Evolutionary conservation across 2,888 invertebrate genomes (phyloP).

Genomic region (Drosophila histrio): DNA sequence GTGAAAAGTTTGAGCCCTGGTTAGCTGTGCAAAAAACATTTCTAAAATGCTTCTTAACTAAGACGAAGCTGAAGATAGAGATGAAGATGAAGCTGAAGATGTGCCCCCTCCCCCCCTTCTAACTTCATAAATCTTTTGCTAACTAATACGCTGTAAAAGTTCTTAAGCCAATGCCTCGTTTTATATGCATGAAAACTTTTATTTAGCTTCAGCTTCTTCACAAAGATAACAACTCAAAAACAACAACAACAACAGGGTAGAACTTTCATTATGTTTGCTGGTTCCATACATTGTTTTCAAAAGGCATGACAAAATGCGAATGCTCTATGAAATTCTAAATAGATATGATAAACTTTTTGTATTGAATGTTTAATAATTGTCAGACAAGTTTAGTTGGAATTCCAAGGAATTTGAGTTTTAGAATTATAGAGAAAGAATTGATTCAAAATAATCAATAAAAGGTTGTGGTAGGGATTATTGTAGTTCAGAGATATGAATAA

Average conservation of each 20-base stretch:
- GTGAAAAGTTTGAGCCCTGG: slow-evolving; percentile 68
- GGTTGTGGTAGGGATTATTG: no score
- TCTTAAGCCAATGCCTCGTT: slow-evolving; percentile 66
- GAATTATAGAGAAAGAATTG: no score
- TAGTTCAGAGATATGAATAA: no score
- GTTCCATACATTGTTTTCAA: slow-evolving; percentile 7
- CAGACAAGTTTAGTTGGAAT: no score
- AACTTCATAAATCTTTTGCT: slow-evolving; percentile 77
- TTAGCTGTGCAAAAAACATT: slow-evolving; percentile 39
- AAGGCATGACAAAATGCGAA: background rate
- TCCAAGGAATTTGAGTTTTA: no score
- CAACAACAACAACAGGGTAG: slow-evolving; percentile 28
- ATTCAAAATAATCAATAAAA: no score
- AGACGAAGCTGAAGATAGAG: slow-evolving; percentile 35
- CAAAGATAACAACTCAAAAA: slow-evolving; percentile 61
- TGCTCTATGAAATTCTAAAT: background rate
- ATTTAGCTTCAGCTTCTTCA: slow-evolving; percentile 43
- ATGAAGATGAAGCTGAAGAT: slow-evolving; percentile 34
- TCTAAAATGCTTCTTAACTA: slow-evolving; percentile 44
- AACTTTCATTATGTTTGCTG: slow-evolving; percentile 34
- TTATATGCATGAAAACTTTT: slow-evolving; percentile 70
- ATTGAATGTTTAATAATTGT: no score
- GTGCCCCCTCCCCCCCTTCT: slow-evolving; percentile 19
- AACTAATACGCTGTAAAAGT: slow-evolving; percentile 71
- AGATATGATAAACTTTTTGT: no score